These are phyloP conservation scores for Arbacia lixula DNA, from an alignment of 53 echinoderm and acorn worm species.

Conservation along the genomic window DNA sequence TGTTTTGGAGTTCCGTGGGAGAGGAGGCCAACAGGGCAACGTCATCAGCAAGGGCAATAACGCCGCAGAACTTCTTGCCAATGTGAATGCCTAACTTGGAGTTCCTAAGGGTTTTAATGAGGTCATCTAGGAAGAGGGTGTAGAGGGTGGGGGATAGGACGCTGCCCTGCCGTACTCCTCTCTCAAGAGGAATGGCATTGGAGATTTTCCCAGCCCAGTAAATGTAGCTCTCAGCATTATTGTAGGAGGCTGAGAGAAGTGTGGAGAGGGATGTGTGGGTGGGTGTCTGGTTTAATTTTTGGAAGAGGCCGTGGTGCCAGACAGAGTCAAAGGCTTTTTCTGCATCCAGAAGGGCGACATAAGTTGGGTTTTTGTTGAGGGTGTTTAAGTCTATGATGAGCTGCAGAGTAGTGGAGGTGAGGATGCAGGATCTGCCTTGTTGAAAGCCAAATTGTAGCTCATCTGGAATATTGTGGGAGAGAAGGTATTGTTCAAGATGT, in stretches of 20 bases:
- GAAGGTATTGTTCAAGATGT: neutral
- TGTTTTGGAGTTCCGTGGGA: neutral
- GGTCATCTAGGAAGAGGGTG: neutral
- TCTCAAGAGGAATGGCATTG: neutral
- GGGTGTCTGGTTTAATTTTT: neutral
- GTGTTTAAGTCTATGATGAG: constrained; percentile 20
- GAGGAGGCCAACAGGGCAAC: neutral
- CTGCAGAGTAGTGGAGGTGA: constrained; percentile 15
- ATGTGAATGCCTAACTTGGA: neutral
- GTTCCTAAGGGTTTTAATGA: neutral
- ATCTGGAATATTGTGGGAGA: constrained; percentile 1
- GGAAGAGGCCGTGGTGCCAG: constrained; percentile 29
- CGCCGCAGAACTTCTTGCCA: neutral
- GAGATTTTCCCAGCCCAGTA: neutral
- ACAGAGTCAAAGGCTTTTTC: constrained; percentile 41
- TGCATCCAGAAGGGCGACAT: constrained; percentile 22
- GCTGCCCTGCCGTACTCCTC: neutral
- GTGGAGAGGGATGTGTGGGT: neutral
- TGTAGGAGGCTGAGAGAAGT: neutral
- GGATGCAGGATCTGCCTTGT: constrained; percentile 4
- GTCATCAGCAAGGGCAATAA: neutral
- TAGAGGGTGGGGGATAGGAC: neutral
- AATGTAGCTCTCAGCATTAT: neutral
- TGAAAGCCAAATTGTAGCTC: constrained; percentile 27
- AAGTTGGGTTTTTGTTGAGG: neutral